phyloP scores from a whole-genome alignment of 2,113 vertebrate genomes.

The Sminthopsis crassicaudata region DNA sequence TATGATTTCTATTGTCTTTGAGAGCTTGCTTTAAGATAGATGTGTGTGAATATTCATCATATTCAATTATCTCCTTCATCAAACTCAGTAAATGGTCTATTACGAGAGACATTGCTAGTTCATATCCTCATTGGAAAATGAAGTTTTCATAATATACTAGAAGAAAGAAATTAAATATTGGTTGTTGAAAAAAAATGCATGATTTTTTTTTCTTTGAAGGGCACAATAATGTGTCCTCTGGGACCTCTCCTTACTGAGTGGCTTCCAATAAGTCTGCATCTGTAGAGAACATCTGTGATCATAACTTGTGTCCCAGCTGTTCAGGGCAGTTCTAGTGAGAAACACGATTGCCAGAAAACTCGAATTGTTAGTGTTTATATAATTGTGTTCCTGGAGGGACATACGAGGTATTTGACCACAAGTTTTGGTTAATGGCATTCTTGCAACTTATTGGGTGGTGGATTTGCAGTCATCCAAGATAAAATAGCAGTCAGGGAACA shows the following conservation, averaged over 20 bases:
- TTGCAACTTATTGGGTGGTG: background rate
- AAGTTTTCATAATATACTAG: constrained; percentile 77
- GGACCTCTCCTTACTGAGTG: background rate
- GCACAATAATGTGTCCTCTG: background rate
- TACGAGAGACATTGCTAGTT: constrained; percentile 81
- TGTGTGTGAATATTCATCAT: constrained; percentile 78
- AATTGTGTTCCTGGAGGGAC: background rate
- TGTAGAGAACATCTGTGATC: background rate
- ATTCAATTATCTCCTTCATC: constrained; percentile 85
- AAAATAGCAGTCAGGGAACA: background rate
- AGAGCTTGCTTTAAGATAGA: constrained; percentile 83
- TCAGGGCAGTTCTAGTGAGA: background rate
- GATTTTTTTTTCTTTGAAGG: background rate
- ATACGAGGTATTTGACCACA: background rate
- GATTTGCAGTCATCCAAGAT: background rate
- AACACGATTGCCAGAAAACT: background rate
- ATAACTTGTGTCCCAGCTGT: background rate
- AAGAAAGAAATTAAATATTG: constrained; percentile 56
- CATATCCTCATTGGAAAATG: constrained; percentile 79
- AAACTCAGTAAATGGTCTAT: constrained; percentile 79
- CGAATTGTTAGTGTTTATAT: background rate
- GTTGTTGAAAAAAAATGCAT: background rate
- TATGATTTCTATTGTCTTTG: constrained; percentile 82
- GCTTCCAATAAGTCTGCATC: background rate
- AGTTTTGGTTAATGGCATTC: background rate